A percentile compares a stretch with the other conserved stretches of the same genome.
phyloP scores from a whole-genome alignment of 35 echinoderm and acorn worm species.

The Anneissia japonica region DNA sequence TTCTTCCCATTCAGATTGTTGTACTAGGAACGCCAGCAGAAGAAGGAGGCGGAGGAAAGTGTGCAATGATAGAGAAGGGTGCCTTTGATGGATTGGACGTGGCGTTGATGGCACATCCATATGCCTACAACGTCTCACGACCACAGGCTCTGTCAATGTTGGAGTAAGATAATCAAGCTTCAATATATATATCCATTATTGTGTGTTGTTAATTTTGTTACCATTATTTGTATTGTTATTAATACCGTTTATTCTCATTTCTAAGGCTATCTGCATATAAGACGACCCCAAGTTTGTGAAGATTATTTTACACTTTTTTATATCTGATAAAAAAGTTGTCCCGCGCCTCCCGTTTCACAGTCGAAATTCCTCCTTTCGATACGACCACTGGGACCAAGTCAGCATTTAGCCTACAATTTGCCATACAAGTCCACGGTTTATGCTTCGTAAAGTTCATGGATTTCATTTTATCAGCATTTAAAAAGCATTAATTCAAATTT shows the following conservation, averaged over 20 bases:
- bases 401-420: no score
- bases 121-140: constrained; percentile 35
- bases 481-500: no score
- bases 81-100: constrained; percentile 61
- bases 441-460: no score
- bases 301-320: no score
- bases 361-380: no score
- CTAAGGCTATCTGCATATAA: neutral
- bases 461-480: no score
- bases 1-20: constrained; percentile 46
- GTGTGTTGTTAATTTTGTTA: neutral
- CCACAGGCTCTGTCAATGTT: constrained; percentile 7
- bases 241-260: neutral
- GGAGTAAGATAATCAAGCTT: neutral
- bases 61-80: constrained; percentile 34
- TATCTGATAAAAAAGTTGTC: no score
- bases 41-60: constrained; percentile 68
- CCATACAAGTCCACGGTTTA: no score
- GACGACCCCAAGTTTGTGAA: no score
- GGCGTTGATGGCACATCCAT: constrained; percentile 75
- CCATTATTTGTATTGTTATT: neutral
- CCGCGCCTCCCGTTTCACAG: no score
- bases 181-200: neutral
- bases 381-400: no score
- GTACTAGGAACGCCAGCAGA: constrained; percentile 81